These are phyloP conservation scores for Passer domesticus DNA, from an alignment of 2,113 vertebrate species.

Conservation along the genomic window DNA sequence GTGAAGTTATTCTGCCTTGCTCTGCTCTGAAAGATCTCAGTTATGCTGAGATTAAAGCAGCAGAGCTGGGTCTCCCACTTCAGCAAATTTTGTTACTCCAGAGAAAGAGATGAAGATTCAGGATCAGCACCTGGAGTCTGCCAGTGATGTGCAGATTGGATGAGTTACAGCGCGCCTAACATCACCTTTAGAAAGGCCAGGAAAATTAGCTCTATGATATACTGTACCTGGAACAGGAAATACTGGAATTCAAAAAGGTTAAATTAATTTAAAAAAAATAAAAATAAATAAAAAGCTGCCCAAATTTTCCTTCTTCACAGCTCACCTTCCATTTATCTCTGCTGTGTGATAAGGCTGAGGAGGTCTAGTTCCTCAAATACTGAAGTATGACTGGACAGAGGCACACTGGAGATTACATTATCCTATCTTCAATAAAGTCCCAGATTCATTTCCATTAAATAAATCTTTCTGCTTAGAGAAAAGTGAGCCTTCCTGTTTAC, in stretches of 20 bases:
- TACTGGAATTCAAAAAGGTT: background rate
- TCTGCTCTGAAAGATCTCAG: background rate
- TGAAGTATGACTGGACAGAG: background rate
- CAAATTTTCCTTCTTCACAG: background rate
- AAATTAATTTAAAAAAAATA: background rate
- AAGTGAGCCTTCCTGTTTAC: background rate
- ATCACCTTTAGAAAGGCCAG: background rate
- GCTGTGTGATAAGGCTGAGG: background rate
- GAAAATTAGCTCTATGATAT: background rate
- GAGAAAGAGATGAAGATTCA: background rate
- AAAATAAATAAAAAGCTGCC: background rate
- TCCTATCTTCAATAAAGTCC: background rate
- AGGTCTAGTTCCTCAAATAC: background rate
- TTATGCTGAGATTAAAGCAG: background rate
- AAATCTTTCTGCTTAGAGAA: background rate
- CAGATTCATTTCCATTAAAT: background rate
- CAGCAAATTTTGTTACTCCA: background rate
- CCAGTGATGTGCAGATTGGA: background rate
- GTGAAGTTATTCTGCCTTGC: background rate
- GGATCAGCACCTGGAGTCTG: background rate
- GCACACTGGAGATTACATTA: background rate
- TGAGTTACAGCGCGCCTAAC: background rate
- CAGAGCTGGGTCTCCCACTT: background rate
- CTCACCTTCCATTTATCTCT: background rate
- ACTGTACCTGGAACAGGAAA: background rate